Evolutionary conservation across 2,797 vertebrate species (phyloP).

Genomic region (Micromesistius poutassou): DNA sequence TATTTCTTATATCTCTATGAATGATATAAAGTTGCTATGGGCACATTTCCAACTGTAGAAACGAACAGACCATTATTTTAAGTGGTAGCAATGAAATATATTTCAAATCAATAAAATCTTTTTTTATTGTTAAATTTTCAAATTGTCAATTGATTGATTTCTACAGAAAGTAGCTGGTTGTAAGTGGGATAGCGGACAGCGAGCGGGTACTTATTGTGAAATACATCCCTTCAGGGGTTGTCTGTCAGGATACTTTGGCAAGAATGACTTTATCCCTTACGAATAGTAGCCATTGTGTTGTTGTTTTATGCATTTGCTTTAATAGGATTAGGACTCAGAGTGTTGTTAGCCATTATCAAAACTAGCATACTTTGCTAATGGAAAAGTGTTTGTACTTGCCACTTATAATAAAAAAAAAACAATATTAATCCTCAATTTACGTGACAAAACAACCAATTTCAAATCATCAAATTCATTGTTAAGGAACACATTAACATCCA

Average conservation of each 20-base stretch:
- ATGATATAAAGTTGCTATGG: too few species aligned
- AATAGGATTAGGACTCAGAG: background rate
- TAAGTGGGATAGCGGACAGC: background rate
- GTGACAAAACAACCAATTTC: background rate
- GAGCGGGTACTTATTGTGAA: background rate
- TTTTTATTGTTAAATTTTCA: too few species aligned
- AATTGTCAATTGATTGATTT: too few species aligned
- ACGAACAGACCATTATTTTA: too few species aligned
- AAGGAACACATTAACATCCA: background rate
- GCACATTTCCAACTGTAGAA: too few species aligned
- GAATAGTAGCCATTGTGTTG: background rate
- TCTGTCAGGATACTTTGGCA: background rate
- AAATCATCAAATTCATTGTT: background rate
- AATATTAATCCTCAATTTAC: conserved; percentile 1
- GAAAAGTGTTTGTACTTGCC: background rate
- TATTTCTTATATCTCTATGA: too few species aligned
- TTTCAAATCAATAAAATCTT: too few species aligned
- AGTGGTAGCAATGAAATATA: too few species aligned
- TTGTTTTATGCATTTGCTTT: background rate
- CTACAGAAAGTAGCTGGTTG: background rate
- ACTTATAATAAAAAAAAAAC: background rate
- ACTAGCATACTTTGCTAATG: background rate
- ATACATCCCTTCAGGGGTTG: background rate
- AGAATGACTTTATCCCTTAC: background rate
- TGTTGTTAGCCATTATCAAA: background rate